A percentile compares a stretch with the other conserved stretches of the same genome.
phyloP scores from a whole-genome alignment of 2,797 vertebrate species.

The Epinephelus coioides region DNA sequence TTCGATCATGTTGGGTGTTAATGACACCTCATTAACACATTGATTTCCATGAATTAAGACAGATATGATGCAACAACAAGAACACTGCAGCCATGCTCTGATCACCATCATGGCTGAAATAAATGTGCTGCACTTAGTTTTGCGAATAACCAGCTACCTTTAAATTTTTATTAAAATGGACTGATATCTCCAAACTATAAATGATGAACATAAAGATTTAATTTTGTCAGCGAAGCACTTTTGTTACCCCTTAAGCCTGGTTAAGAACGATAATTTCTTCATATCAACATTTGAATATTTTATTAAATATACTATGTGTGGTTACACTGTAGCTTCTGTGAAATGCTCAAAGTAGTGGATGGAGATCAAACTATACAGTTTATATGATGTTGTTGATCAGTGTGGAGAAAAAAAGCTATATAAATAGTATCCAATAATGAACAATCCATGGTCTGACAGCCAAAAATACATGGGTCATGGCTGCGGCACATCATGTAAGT shows the following conservation, averaged over 20 bases:
- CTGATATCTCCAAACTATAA: background rate
- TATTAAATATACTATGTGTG: background rate
- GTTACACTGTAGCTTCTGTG: background rate
- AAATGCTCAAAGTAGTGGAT: background rate
- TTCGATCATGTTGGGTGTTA: background rate
- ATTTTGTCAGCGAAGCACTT: background rate
- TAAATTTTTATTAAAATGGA: background rate
- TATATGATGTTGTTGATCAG: background rate
- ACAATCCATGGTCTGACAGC: background rate
- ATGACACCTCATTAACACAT: background rate
- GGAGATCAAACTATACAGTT: background rate
- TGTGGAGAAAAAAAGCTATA: background rate
- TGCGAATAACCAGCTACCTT: too few relatives aligned
- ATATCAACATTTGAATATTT: background rate
- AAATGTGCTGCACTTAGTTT: too few relatives aligned
- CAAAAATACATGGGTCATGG: background rate
- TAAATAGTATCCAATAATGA: background rate
- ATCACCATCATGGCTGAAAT: background rate
- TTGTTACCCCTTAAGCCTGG: background rate
- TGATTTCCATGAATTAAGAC: background rate
- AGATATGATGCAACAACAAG: constrained; percentile 3
- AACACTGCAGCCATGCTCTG: background rate
- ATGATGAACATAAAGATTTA: background rate
- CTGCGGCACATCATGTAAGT: too few relatives aligned
- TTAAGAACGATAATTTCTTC: background rate